Conservation (phyloP, 1,140 invertebrate species). For the Drosophila saltans region DNA sequence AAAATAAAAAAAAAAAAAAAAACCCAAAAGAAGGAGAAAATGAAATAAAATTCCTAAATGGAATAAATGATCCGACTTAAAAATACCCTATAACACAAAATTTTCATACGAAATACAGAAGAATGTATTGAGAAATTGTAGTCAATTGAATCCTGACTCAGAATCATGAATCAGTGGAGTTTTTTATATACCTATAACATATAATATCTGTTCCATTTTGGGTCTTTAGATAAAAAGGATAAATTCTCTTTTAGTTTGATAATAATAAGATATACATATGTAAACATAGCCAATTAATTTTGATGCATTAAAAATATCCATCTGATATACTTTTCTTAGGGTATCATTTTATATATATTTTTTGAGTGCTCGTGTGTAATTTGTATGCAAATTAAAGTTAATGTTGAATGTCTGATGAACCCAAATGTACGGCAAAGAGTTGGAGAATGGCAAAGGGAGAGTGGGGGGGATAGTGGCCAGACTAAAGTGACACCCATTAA, state of each 20-base stretch:
- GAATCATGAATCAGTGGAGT: no score
- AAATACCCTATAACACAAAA: not conserved
- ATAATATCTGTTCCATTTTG: no score
- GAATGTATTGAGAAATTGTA: no score
- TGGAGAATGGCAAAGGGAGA: not conserved
- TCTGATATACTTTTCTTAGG: not conserved
- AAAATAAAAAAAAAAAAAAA: not conserved
- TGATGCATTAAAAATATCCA: no score
- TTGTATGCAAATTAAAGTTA: conserved; percentile 74
- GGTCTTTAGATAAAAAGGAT: no score
- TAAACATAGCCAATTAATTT: no score
- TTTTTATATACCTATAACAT: no score
- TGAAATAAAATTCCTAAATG: conserved; percentile 1
- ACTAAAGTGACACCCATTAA: conserved; percentile 78
- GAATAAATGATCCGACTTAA: not conserved
- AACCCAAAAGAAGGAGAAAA: conserved; percentile 20
- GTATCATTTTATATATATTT: conserved; percentile 35
- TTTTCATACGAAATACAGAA: no score
- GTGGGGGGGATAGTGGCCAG: not conserved
- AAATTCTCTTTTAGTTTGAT: no score
- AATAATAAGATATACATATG: no score
- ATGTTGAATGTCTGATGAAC: conserved; percentile 74
- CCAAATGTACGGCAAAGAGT: conserved; percentile 52
- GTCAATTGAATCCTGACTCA: no score
- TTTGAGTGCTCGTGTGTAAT: conserved; percentile 72